A percentile compares a stretch with the other conserved stretches of the same genome.
Conservation (phyloP, 2,113 vertebrate species). For the Pogona vitticeps region DNA sequence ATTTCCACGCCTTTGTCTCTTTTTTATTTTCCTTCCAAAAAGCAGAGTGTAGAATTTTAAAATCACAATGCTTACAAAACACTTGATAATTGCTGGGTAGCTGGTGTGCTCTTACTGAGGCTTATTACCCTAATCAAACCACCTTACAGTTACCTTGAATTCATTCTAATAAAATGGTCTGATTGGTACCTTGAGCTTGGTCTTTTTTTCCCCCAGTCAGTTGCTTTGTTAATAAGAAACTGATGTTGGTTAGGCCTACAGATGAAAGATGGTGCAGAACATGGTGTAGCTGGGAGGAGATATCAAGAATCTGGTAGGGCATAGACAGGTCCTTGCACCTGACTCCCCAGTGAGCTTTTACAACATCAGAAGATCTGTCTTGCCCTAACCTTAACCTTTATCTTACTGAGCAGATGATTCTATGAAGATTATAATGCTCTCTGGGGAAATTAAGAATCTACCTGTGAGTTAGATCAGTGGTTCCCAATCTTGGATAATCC, state of each 20-base stretch:
- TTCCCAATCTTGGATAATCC: no score
- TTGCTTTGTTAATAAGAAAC: background rate
- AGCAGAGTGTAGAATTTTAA: slow-evolving; percentile 26
- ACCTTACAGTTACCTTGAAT: slow-evolving; percentile 24
- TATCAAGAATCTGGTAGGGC: no score
- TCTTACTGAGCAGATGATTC: no score
- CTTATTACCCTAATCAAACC: slow-evolving; percentile 36
- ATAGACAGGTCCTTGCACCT: no score
- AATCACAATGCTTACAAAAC: slow-evolving; percentile 38
- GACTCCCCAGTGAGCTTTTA: no score
- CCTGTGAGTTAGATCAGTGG: no score
- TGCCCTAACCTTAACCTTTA: no score
- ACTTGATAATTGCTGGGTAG: slow-evolving; percentile 32
- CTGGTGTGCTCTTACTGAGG: slow-evolving; percentile 10
- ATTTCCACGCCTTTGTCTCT: background rate
- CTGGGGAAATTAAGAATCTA: no score
- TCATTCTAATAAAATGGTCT: slow-evolving; percentile 27
- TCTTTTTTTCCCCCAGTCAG: background rate
- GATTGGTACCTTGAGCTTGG: slow-evolving; percentile 21
- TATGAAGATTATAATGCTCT: no score
- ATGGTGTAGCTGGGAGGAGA: background rate
- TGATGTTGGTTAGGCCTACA: background rate
- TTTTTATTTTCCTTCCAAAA: background rate
- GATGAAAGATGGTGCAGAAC: background rate
- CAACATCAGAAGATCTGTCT: no score